Percentiles rank a stretch among this genome's conserved stretches.
Evolutionary conservation across 2,888 invertebrate genomes (phyloP).

Genomic region (Nymphalis urticae): DNA sequence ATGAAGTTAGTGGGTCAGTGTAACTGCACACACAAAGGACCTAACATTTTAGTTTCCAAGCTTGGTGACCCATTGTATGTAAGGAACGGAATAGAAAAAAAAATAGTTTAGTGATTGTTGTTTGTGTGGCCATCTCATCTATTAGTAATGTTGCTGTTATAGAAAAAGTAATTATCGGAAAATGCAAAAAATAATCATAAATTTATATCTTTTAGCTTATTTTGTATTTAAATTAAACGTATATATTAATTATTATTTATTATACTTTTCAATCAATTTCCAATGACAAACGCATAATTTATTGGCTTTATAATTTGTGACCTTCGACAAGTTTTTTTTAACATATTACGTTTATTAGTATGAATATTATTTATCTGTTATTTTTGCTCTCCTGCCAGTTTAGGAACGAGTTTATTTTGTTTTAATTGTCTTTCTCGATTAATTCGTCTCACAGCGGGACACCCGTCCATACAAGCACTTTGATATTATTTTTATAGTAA

Average conservation of each 20-base stretch:
- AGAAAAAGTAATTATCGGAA: too few relatives aligned
- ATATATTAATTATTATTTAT: slow-evolving; percentile 7
- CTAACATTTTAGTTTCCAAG: too few relatives aligned
- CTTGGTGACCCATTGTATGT: too few relatives aligned
- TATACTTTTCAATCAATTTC: slow-evolving; percentile 6
- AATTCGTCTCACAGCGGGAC: too few relatives aligned
- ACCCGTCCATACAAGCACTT: too few relatives aligned
- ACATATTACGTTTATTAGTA: background rate
- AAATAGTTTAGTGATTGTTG: too few relatives aligned
- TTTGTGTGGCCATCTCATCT: background rate
- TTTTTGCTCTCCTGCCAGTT: background rate
- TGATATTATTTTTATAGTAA: too few relatives aligned
- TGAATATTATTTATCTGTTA: background rate
- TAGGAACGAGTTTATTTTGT: background rate
- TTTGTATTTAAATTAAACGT: slow-evolving; percentile 1
- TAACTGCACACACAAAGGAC: too few relatives aligned
- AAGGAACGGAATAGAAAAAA: too few relatives aligned
- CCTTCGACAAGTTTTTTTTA: background rate
- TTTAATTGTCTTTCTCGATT: too few relatives aligned
- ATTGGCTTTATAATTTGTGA: background rate
- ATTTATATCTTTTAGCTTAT: background rate
- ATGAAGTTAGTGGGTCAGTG: too few relatives aligned
- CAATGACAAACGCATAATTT: slow-evolving; percentile 4
- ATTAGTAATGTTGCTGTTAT: too few relatives aligned
- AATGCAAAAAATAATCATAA: background rate